phyloP scores from a whole-genome alignment of 2,113 vertebrate genomes.

The Bubo bubo region DNA sequence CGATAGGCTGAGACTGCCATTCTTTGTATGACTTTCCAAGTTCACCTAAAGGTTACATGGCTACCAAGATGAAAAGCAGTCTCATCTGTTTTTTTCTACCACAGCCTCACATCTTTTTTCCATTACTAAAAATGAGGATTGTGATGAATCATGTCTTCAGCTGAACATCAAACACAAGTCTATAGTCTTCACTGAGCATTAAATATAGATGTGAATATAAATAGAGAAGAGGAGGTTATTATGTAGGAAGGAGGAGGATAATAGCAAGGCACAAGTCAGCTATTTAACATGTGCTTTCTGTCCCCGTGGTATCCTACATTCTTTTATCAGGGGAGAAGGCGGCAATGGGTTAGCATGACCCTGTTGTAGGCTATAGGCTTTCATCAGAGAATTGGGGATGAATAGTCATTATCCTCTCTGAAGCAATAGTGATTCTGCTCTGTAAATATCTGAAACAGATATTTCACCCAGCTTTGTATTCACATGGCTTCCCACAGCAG shows the following conservation, averaged over 20 bases:
- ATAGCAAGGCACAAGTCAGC: conserved; percentile 21
- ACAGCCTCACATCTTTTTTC: conserved; percentile 19
- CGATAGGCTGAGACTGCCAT: not conserved
- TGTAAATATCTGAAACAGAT: not conserved
- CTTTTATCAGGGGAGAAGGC: not conserved
- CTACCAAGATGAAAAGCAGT: conserved; percentile 42
- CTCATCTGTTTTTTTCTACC: not conserved
- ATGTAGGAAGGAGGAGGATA: conserved; percentile 47
- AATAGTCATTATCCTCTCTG: not conserved
- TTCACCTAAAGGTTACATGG: conserved; percentile 60
- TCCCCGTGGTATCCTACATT: not conserved
- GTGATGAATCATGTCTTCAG: conserved; percentile 63
- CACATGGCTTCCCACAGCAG: not conserved
- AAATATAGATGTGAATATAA: conserved; percentile 51
- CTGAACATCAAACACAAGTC: conserved; percentile 58
- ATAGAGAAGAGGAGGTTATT: conserved; percentile 51
- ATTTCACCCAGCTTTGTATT: not conserved
- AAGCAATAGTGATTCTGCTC: not conserved
- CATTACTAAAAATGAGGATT: conserved; percentile 50
- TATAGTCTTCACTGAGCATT: conserved; percentile 52
- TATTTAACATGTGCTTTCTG: conserved; percentile 29
- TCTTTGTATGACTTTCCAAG: conserved; percentile 50
- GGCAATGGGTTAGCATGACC: not conserved
- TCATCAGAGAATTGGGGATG: not conserved
- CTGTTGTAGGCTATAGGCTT: not conserved